Conservation (phyloP, 2,113 vertebrate species). For the Bettongia penicillata region DNA sequence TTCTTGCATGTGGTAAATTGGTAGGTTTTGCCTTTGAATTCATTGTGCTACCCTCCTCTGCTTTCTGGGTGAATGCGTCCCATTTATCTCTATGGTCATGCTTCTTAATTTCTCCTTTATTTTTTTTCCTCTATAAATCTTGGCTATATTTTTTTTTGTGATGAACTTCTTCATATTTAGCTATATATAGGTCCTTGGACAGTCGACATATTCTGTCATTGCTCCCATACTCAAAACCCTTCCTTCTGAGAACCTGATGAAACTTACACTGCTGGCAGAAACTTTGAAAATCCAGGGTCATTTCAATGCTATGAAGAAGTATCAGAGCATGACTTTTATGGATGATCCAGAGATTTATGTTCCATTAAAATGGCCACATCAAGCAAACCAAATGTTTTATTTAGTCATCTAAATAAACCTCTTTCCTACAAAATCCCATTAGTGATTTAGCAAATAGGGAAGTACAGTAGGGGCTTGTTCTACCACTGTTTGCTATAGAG, state of each 20-base stretch:
- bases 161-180: not conserved
- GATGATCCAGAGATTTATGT: not conserved
- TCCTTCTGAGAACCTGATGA: not conserved
- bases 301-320: not conserved
- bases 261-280: not conserved
- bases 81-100: not conserved
- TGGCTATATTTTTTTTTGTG: not conserved
- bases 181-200: not conserved
- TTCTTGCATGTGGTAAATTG: not conserved
- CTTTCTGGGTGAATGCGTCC: not conserved
- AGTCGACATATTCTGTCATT: not conserved
- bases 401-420: not conserved
- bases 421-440: not conserved
- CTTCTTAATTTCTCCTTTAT: not conserved
- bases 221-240: not conserved
- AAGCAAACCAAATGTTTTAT: not conserved
- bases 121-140: not conserved
- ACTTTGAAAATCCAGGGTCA: not conserved
- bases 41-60: not conserved
- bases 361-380: not conserved
- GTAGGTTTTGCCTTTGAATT: not conserved
- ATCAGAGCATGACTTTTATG: not conserved
- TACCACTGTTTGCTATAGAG: not conserved
- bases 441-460: not conserved
- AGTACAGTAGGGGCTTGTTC: not conserved